Evolutionary conservation across 2,888 invertebrate species (phyloP).

Genomic region (Phortica okadai): DNA sequence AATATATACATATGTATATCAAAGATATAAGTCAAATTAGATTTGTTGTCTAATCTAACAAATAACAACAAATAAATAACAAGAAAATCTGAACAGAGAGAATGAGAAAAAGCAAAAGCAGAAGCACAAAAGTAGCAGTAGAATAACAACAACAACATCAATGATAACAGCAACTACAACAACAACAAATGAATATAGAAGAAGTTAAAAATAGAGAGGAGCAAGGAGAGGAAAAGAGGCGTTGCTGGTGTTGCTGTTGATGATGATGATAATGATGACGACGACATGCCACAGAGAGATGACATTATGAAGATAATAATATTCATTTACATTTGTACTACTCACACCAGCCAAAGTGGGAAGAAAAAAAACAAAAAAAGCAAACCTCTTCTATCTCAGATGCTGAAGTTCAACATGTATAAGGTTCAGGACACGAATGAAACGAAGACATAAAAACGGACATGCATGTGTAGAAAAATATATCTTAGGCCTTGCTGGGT

Average conservation of each 20-base stretch:
- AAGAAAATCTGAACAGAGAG: slow-evolving; percentile 61
- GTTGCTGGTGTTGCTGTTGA: too few species aligned
- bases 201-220: slow-evolving; percentile 5
- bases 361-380: too few species aligned
- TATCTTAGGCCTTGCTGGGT: too few species aligned
- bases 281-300: background rate
- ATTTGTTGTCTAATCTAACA: slow-evolving; percentile 57
- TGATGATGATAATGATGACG: too few species aligned
- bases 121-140: slow-evolving; percentile 29
- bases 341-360: too few species aligned
- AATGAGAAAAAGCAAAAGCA: slow-evolving; percentile 40
- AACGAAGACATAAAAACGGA: too few species aligned
- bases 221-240: too few species aligned
- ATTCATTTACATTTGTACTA: background rate
- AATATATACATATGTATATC: slow-evolving; percentile 13
- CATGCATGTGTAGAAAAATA: too few species aligned
- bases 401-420: too few species aligned
- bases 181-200: slow-evolving; percentile 4
- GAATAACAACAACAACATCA: slow-evolving; percentile 38
- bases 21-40: slow-evolving; percentile 51
- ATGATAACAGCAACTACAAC: slow-evolving; percentile 41
- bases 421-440: too few species aligned
- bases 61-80: slow-evolving; percentile 65
- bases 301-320: slow-evolving; percentile 3
- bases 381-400: too few species aligned